Evolutionary conservation across 2,888 invertebrate species (phyloP), one percentile per base, ranked within the genome.

Genomic region (Drosophila ezoana): DNA sequence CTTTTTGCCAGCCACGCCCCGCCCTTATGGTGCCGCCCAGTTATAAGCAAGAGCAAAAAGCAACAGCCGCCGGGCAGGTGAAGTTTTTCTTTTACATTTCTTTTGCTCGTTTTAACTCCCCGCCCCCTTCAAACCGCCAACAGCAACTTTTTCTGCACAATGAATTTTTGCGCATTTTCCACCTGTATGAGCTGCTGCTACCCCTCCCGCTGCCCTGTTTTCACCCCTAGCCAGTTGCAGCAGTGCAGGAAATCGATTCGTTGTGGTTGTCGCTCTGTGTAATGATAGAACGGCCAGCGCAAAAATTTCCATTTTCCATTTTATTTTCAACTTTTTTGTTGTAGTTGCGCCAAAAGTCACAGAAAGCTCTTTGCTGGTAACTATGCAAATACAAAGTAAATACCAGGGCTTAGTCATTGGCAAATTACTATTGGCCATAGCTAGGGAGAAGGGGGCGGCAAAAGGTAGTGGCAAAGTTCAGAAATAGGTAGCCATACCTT

Each of bases 101-200:
- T 57, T 56, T 57, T 32, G 14, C 48, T 41, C 35, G 47, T 48
- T 62, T 53, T 11, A 28, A 28, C 28, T 28, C 8, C 20, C 14
- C 33, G n/a, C 18, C 13, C 13, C 8, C 13, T 1, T 48, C 6
- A 37, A 40, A 6, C 38, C 23, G 23, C 8, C 10, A 35, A 40
- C 37, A 63, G 53, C 52, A 83, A 88, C 79, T 88, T 83, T 88
- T 86, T 86, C 87, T 88, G 87, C 89, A 88, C 86, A 87, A 86
- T 86, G 86, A 88, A 86, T 86, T 86, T 84, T 86, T 87, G 87
- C 86, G 87, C 86, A 86, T 88, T 86, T 86, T 86, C 86, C 86
- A 86, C 86, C 86, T 86, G 86, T 87, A 79, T 81, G 86, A 88
- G 84, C 76, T 53, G 44, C 60, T 41, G 1, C n/a, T 23, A 28